Evolutionary conservation across 2,888 invertebrate genomes (phyloP), one percentile per base, ranked within the genome.

Genomic region (Pycnomerus fuliginosus): DNA sequence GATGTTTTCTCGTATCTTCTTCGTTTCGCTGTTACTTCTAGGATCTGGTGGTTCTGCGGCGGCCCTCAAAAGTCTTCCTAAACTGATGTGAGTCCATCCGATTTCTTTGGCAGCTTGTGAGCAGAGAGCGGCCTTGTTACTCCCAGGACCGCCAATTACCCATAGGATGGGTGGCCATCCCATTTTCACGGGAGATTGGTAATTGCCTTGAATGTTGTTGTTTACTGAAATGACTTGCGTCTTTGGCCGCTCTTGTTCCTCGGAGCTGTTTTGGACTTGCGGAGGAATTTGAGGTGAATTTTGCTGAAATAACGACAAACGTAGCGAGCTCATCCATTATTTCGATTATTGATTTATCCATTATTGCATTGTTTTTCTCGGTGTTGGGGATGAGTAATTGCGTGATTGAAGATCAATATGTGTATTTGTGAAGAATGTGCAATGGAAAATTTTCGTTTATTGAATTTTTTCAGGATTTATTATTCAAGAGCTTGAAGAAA

Each of bases 91-190:
- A 14, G 61, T 59, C 69, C 69, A 69, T 3, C 86, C 86, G 0
- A 80, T 79, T 56, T 83, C 79, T 48, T 83, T 78, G 0, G 79
- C 73, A 0, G 87, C 88, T 53, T 84, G 82, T 42, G 83, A 76
- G 69, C 92, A 92, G 17, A 93, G 74, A 1, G 80, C 75, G 1
- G 87, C 86, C 69, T 95, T 95, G 68, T 93, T 92, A 67, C 91
- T 92, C 36, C 94, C 94, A 0, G 94, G 94, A 0, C 94, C 94
- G 5, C 93, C 91, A 25, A 85, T 83, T 3, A 85, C 69, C 72
- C 71, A 72, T 8, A 73, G 52, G 3, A 72, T 70, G 2, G 70
- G 64, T 0, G 73, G 72, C 59, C 66, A 69, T 3, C 61, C 62
- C 3, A 65, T 63, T 51, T 71, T 72, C 2, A 67, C 56, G 0